Base-by-base conservation (phyloP, 2,797 vertebrate genomes). In the Tapirus indicus region DNA sequence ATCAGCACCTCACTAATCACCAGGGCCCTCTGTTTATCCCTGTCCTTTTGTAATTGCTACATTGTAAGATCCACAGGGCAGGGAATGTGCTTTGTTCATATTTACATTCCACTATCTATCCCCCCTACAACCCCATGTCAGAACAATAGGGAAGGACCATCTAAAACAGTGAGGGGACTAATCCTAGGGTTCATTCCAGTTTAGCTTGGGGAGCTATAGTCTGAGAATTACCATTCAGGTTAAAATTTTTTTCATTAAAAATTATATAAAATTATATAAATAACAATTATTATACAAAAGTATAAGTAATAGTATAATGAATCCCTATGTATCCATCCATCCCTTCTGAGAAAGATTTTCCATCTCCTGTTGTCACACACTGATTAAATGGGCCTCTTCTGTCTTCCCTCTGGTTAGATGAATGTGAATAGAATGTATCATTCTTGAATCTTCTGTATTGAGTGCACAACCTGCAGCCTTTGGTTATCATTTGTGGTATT, bases 221-320 rank as follows among this genome's bases (percentile, higher is more conserved):
- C 60, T 92, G 91, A 96, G 38, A 96, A 69, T 84, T 52, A 58
- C 10, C 72, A 54, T 78, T 85, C 21, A 54, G 35, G 41, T 86
- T 62, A 54, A 58, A 72, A 74, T 17, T 2, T 88, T 87, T 92
- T 74, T 25, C 17, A 74, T 93, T 97, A 78, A 58, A 96, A 96
- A 82, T 74, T 75, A 64, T 12, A n/a, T 27, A 91, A 58, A 89
- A 56, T 56, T 62, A 41, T 27, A 11, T 87, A 71, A 89, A 56
- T 91, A 47, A 5, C 58, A 58, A 56, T 44, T 80, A 44, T 52
- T 77, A 71, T 80, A 91, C 10, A 79, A 54, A 94, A 85, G 41
- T n/a, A 89, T 89, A 79, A 89, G 41, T 84, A 66, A 54, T 84
- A 64, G 52, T 85, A 14, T 79, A 85, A 71, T 27, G 49, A 92